A percentile compares a stretch with the other conserved stretches of the same genome.
These are phyloP conservation scores for Chionoecetes opilio DNA, from an alignment of 1,140 invertebrate genomes.

Conservation along the genomic window DNA sequence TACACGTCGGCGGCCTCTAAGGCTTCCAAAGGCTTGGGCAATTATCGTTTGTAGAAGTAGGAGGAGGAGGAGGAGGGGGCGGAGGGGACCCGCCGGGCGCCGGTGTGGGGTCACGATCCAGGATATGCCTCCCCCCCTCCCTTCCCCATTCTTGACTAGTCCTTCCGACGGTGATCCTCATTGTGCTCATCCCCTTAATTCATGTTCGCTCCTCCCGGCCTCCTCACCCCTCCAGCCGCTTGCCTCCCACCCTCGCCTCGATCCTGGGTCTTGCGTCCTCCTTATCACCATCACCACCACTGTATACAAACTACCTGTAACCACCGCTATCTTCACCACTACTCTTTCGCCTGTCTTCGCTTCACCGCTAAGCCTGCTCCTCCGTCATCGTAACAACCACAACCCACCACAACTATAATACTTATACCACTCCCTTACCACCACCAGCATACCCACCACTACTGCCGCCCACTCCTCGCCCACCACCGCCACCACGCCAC, in stretches of 20 bases:
- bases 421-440: not conserved
- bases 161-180: constrained; percentile 37
- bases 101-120: constrained; percentile 62
- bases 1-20: not conserved
- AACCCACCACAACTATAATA: not conserved
- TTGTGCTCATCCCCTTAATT: not conserved
- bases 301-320: too few species aligned
- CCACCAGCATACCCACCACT: not conserved
- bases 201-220: constrained; percentile 36
- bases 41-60: constrained; percentile 31
- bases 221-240: not conserved
- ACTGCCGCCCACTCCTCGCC: not conserved
- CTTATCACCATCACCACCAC: too few species aligned
- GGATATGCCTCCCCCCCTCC: constrained; percentile 7
- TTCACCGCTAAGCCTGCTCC: not conserved
- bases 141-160: not conserved
- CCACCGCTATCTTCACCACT: not conserved
- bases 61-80: not conserved
- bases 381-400: not conserved
- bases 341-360: not conserved
- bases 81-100: not conserved
- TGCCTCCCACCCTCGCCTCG: not conserved
- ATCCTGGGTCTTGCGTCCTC: too few species aligned
- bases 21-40: constrained; percentile 22
- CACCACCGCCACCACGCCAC: not conserved